Evolutionary conservation across 2,797 vertebrate species (phyloP), one percentile per base, ranked within the genome.

Genomic region (Phrynocephalus guinanensis): DNA sequence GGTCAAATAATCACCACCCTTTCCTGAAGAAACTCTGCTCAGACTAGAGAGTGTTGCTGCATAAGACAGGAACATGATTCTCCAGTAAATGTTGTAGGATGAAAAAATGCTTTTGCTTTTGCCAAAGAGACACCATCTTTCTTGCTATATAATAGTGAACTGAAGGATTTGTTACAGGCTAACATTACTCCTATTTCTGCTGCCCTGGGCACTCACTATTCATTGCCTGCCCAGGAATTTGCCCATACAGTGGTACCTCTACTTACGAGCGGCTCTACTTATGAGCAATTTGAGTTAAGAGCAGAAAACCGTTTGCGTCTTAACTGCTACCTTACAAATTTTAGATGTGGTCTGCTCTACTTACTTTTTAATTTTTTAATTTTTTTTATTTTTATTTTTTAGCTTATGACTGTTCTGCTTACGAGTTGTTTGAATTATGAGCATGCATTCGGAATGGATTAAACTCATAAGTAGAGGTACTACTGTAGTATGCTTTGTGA

Each of bases 81-180:
- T 15, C 71, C 48, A 16, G 91, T 75, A 91, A 67, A 79, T 9
- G 6, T 75, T 91, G n/a, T 77, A 72, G n/a, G 56, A 72, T 88
- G 22, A 33, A 79, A 66, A 10, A 22, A 50, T 50, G 33, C 33
- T 71, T 82, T 85, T 50, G 33, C 33, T 71, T 82, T 85, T 28
- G 52, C 72, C 67, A 72, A 83, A 24, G 79, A 72, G 63, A 16
- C 56, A 24, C 15, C 30, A 8, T 66, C 30, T 33, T 10, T n/a
- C 26, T 73, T 48, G 28, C 30, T 78, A 2, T 82, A 6, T 71
- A 33, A 22, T 15, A 2, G 24, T 50, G n/a, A 50, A 63, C 33
- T 28, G 26, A 82, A 82, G 22, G 2, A 72, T 2, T 79, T 22
- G 11, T 77, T 50, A 22, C 38, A 18, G 20, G 66, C 33, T 33